phyloP scores from a whole-genome alignment of 2,888 invertebrate species.

The Ochropleura plecta region DNA sequence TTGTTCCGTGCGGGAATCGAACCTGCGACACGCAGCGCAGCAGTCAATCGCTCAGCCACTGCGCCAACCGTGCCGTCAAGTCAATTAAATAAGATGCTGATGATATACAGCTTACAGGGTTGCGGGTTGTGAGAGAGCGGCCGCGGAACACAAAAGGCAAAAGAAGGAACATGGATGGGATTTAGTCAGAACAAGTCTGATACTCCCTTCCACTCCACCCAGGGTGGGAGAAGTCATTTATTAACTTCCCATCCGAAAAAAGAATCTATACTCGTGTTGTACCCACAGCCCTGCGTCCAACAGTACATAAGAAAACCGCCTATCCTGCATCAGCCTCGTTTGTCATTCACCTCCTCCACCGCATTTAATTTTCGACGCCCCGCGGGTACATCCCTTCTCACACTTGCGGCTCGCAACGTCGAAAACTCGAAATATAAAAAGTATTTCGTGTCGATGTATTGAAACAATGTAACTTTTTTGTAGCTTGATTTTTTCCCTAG shows the following conservation, averaged over 20 bases:
- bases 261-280: background rate
- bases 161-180: too few relatives aligned
- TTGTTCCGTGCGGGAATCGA: too few relatives aligned
- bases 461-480: conserved; percentile 60
- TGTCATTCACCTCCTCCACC: conserved; percentile 75
- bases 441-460: conserved; percentile 62
- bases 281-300: background rate
- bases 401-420: conserved; percentile 57
- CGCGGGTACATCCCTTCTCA: conserved; percentile 66
- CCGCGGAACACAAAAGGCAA: too few relatives aligned
- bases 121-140: too few relatives aligned
- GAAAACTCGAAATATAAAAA: conserved; percentile 60
- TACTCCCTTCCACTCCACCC: too few relatives aligned
- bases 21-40: too few relatives aligned
- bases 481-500: conserved; percentile 48
- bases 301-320: conserved; percentile 41
- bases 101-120: too few relatives aligned
- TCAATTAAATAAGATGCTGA: background rate
- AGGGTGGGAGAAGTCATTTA: too few relatives aligned
- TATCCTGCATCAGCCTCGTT: conserved; percentile 72
- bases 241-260: too few relatives aligned
- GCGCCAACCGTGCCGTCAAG: too few relatives aligned
- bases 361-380: conserved; percentile 75
- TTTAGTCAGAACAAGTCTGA: too few relatives aligned
- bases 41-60: too few relatives aligned